Conservation (phyloP, 2,113 vertebrate species). For the Corynorhinus townsendii region DNA sequence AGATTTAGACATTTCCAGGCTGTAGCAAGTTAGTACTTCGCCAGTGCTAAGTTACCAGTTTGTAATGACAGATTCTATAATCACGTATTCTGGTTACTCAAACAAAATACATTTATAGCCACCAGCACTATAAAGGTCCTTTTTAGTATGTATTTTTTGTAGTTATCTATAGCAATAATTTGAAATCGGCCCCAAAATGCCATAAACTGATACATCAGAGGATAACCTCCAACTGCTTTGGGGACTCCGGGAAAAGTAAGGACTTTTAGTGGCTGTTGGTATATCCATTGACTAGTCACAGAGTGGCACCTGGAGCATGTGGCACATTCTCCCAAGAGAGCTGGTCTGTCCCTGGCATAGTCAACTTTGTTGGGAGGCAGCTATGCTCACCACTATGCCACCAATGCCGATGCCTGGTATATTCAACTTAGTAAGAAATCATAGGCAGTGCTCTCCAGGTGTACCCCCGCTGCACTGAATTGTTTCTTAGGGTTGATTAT, state of each 20-base stretch:
- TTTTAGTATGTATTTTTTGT: neutral
- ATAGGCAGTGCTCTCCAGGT: neutral
- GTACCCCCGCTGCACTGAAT: neutral
- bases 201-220: neutral
- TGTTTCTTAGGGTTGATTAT: neutral
- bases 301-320: neutral
- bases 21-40: neutral
- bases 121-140: neutral
- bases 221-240: neutral
- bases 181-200: neutral
- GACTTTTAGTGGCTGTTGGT: neutral
- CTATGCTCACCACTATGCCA: neutral
- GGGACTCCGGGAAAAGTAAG: neutral
- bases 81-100: neutral
- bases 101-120: neutral
- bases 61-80: conserved; percentile 21
- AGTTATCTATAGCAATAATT: neutral
- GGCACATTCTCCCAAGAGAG: neutral
- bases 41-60: neutral
- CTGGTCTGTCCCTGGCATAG: neutral
- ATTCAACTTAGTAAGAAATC: neutral
- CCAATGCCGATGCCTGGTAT: neutral
- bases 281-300: neutral
- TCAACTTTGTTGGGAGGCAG: neutral
- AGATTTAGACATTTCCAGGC: neutral